Evolutionary conservation across 2,797 vertebrate genomes (phyloP).

Genomic region (Sebastes ruberrimus): DNA sequence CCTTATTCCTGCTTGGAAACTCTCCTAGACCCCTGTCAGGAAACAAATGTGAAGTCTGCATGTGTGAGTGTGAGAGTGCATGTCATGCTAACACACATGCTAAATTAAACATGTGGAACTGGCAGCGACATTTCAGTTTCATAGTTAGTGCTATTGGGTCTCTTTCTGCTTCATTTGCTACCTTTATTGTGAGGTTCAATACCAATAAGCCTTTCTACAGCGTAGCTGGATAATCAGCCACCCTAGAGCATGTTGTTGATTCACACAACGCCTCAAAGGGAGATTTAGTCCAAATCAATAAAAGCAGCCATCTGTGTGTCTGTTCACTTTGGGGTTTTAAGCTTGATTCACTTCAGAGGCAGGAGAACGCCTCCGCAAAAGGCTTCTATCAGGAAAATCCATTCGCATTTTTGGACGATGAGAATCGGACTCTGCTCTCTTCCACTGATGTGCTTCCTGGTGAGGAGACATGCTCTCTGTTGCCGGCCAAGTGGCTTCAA

Average conservation of each 20-base stretch:
- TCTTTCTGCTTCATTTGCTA: background rate
- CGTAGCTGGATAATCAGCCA: constrained; percentile 5
- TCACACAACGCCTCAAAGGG: constrained; percentile 41
- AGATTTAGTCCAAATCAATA: constrained; percentile 60
- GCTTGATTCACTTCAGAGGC: constrained; percentile 41
- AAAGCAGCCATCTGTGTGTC: constrained; percentile 44
- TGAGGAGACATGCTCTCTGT: background rate
- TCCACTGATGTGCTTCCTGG: background rate
- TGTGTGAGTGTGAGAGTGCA: background rate
- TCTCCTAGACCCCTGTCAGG: background rate
- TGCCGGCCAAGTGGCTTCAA: background rate
- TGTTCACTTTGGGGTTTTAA: constrained; percentile 38
- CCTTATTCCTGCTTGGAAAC: background rate
- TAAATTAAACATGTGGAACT: constrained; percentile 11
- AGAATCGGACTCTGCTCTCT: constrained; percentile 13
- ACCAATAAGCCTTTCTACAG: background rate
- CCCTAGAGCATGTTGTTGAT: constrained; percentile 27
- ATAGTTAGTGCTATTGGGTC: background rate
- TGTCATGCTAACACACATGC: background rate
- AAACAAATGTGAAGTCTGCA: background rate
- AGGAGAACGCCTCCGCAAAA: background rate
- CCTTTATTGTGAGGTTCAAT: background rate
- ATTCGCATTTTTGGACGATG: constrained; percentile 5
- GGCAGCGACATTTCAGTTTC: background rate
- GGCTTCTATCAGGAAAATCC: constrained; percentile 25